Evolutionary conservation across 2,113 vertebrate species (phyloP).

Genomic region (Thunnus maccoyii): DNA sequence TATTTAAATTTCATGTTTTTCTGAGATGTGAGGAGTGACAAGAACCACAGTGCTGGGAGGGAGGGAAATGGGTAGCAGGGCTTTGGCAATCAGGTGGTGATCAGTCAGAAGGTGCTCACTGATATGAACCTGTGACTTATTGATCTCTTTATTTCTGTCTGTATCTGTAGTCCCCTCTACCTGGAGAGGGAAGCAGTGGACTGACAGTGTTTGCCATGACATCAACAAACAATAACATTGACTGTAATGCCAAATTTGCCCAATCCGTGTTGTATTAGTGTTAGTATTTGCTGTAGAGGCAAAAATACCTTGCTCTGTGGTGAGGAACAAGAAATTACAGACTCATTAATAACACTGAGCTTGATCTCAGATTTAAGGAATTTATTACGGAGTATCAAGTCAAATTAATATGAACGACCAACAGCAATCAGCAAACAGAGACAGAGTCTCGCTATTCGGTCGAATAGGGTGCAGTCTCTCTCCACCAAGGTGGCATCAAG

Average conservation of each 20-base stretch:
- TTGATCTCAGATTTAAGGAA: no score
- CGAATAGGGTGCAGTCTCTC: no score
- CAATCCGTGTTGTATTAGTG: not conserved
- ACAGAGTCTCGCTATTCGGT: no score
- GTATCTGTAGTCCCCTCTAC: conserved; percentile 3
- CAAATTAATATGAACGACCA: no score
- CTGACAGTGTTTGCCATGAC: not conserved
- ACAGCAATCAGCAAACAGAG: no score
- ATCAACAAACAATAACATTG: not conserved
- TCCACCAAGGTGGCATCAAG: no score
- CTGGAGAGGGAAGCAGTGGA: not conserved
- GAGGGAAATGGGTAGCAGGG: conserved; percentile 5
- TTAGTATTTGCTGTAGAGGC: not conserved
- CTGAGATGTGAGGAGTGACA: conserved; percentile 51
- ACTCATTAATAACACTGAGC: no score
- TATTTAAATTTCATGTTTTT: conserved; percentile 79
- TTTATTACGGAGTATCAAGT: no score
- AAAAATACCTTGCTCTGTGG: no score
- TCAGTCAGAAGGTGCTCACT: conserved; percentile 7
- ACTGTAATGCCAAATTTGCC: not conserved
- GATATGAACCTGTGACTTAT: not conserved
- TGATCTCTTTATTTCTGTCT: not conserved
- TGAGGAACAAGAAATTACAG: no score
- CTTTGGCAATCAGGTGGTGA: conserved; percentile 1
- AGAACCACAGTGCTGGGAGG: conserved; percentile 32